Percentiles rank a stretch among this genome's conserved stretches.
Conservation (phyloP, 2,797 vertebrate species). For the Halcyon smyrnensis region DNA sequence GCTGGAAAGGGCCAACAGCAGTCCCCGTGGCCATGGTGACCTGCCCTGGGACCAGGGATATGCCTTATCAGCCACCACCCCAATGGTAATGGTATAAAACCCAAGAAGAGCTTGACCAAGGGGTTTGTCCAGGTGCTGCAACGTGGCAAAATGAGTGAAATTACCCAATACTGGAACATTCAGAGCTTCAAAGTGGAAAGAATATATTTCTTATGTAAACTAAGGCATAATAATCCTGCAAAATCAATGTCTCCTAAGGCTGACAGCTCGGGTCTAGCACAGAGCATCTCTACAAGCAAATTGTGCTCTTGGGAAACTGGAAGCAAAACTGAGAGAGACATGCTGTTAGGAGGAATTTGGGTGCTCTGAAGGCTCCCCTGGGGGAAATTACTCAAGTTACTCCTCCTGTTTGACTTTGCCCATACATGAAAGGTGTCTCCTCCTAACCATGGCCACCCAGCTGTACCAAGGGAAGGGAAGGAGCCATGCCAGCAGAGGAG, state of each 20-base stretch:
- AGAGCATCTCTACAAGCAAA: not conserved
- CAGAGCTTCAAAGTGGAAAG: not conserved
- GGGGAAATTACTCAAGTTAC: not conserved
- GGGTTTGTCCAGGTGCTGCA: not conserved
- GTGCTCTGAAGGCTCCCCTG: not conserved
- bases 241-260: not conserved
- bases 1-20: not conserved
- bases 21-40: not conserved
- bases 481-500: rapidly evolving
- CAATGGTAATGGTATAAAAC: not conserved
- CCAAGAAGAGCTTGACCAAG: not conserved
- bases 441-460: not conserved
- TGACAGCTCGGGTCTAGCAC: not conserved
- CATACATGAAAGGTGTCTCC: not conserved
- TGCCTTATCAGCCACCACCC: rapidly evolving
- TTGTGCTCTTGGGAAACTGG: not conserved
- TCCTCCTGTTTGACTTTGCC: not conserved
- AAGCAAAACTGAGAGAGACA: not conserved
- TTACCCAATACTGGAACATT: not conserved
- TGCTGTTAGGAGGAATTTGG: not conserved
- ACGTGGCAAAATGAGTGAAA: not conserved
- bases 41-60: too few relatives aligned
- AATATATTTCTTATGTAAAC: not conserved
- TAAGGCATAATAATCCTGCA: not conserved
- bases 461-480: not conserved